Base-by-base conservation (phyloP, 2,797 vertebrate genomes). In the Chaetophractus vellerosus region DNA sequence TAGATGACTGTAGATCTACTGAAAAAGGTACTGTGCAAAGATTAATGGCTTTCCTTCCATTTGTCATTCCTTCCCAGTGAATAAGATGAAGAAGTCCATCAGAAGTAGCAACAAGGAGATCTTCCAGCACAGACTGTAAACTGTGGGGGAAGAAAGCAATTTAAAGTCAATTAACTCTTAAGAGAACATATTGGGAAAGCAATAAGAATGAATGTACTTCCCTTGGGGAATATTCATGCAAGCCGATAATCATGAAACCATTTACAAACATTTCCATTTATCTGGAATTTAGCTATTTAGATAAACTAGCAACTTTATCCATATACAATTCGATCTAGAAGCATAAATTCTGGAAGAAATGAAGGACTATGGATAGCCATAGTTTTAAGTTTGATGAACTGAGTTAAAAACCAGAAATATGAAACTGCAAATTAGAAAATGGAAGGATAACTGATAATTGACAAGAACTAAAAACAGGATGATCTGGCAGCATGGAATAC, bases 1-100 rank as follows among this genome's bases (percentile, higher is more conserved):
- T 98, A 80, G 99, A 99, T 82, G 99, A 99, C 97, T 99, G 99
- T 31, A 99, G 98, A 96, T 99, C 99, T 84, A 99, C 98, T 16
- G 99, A 99, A 98, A 99, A 99, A 4, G 99, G 99, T 97, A 99
- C 98, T 38, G 99, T 99, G 85, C 99, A 99, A 28, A 99, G 99
- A 97, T 99, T 99, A 97, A 99, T 99, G 90, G 99, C 99, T 98
- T 99, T 99, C 95, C 99, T 99, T 92, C 99, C 99, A 90, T 99
- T 99, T 96, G 98, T 99, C 98, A 99, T 98, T 57, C 99, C 99
- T 85, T 99, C 99, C 99, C 99, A 99, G 97, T 99, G 99, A 98
- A 99, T 98, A 82, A 99, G 99, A 95, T 99, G 99, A 92, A 99
- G 99, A 97, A 99, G 99, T 36, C 99, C 99, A 97, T 99, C 99